Percentiles rank a stretch among this genome's conserved stretches.
Evolutionary conservation across 2,113 vertebrate species (phyloP).

Genomic region (Caranx ignobilis): DNA sequence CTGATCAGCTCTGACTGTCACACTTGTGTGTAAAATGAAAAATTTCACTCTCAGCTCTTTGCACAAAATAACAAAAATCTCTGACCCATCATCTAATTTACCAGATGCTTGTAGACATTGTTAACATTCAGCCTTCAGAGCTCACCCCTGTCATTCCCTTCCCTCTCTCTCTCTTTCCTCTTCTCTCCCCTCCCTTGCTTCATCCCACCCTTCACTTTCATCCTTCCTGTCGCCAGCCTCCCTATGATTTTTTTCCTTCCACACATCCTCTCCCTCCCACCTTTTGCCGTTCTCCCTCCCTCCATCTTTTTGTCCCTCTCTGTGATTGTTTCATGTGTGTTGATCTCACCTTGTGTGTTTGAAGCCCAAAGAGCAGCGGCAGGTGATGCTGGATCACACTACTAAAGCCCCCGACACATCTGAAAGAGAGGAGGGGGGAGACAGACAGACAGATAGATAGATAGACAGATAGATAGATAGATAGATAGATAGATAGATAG

Average conservation of each 20-base stretch:
- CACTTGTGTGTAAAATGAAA: background rate
- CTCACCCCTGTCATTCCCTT: background rate
- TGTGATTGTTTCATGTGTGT: conserved; percentile 68
- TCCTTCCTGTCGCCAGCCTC: conserved; percentile 47
- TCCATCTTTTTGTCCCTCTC: conserved; percentile 51
- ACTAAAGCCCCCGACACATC: conserved; percentile 56
- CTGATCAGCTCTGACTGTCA: background rate
- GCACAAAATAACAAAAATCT: background rate
- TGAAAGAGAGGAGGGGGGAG: conserved; percentile 7
- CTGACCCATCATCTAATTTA: background rate
- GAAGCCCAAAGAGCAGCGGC: conserved; percentile 70
- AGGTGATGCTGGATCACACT: conserved; percentile 65
- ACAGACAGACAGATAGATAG: background rate
- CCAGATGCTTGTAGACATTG: background rate
- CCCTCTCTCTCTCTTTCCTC: background rate
- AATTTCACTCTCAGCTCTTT: background rate
- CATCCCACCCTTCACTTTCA: conserved; percentile 54
- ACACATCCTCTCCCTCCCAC: conserved; percentile 39
- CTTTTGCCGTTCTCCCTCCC: conserved; percentile 26
- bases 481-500: conserved; percentile 10
- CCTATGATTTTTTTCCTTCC: conserved; percentile 52
- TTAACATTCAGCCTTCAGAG: background rate
- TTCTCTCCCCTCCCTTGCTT: conserved; percentile 2
- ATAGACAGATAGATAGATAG: conserved; percentile 6
- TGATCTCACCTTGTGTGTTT: conserved; percentile 69